Evolutionary conservation across 2,797 vertebrate species (phyloP), one percentile per base, ranked within the genome.

Genomic region (Gymnoscopelus braueri): DNA sequence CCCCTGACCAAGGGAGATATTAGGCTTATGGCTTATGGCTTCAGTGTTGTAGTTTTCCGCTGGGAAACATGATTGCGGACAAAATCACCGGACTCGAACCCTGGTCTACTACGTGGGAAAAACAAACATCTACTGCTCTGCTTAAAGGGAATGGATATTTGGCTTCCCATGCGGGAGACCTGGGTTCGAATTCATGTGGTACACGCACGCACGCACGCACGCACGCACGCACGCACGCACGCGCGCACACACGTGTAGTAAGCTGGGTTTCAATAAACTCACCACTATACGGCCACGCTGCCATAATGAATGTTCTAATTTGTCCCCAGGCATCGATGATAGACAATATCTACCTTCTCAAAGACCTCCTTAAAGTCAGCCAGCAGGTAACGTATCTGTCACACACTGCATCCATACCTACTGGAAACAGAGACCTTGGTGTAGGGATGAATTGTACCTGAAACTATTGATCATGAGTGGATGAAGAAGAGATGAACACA

Each of bases 321-420:
- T 24, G 32, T 15, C 69, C 72, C 15, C 68, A 96, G 94, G 89
- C 62, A 19, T 89, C 87, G 24, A 50, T 91, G 63, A 9, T 53
- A 3, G 91, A 94, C 77, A 88, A 61, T 49, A 60, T 95, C 69
- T 12, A 13, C 57, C 79, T 87, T 68, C 83, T 96, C 29, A 83
- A 58, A 75, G 84, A 91, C 26, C 91, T 96, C 62, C 51, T 94
- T 49, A 79, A 69, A 64, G 56, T 93, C 61, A 80, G 87, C 10
- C 80, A 69, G 63, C 94, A 96, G 88, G 95, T 95, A 62, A 35
- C 12, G 14, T 51, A 3, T 59, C 0, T 26, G 26, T 7, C 5
- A 55, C 3, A 39, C 5, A 8, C 26, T 59, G 29, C n/a, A 8
- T 59, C 52, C 8, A 14, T 29, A 55, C 3, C 35, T 3, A 24